Evolutionary conservation across 2,888 invertebrate species (phyloP).

Genomic region (Miltochrista miniata): DNA sequence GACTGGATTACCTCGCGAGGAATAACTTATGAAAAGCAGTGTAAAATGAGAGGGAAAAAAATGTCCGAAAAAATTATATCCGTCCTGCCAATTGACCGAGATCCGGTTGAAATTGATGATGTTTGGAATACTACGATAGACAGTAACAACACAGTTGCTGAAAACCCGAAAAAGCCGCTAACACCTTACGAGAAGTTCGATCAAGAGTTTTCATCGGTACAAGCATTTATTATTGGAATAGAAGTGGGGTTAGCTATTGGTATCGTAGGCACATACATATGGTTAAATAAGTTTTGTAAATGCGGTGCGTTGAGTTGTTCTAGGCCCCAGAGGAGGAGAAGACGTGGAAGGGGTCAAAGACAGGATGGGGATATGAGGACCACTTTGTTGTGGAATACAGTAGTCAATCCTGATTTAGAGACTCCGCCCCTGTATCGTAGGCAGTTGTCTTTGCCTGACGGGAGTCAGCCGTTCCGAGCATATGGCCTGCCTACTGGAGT

Average conservation of each 20-base stretch:
- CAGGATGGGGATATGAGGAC: conserved; percentile 66
- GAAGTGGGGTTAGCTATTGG: conserved; percentile 73
- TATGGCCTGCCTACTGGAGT: conserved; percentile 51
- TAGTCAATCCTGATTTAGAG: conserved; percentile 63
- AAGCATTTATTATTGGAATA: conserved; percentile 71
- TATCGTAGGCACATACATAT: conserved; percentile 70
- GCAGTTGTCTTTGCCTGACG: conserved; percentile 60
- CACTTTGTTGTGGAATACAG: conserved; percentile 67
- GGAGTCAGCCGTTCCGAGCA: conserved; percentile 48
- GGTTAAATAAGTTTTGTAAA: conserved; percentile 64
- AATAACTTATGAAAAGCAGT: conserved; percentile 75
- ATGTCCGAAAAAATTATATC: conserved; percentile 84
- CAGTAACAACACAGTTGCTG: conserved; percentile 41
- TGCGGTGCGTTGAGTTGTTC: conserved; percentile 55
- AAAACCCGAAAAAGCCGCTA: conserved; percentile 40
- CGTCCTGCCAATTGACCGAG: conserved; percentile 60
- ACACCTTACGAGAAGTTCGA: conserved; percentile 71
- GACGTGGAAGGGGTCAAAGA: conserved; percentile 47
- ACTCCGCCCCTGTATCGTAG: conserved; percentile 71
- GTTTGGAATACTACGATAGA: conserved; percentile 68
- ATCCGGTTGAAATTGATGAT: conserved; percentile 63
- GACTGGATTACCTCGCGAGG: conserved; percentile 64
- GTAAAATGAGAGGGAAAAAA: conserved; percentile 66
- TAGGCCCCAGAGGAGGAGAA: conserved; percentile 50
- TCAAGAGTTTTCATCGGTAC: conserved; percentile 69